Base-by-base conservation (phyloP, 2,888 invertebrate genomes). In the Catocala nupta region DNA sequence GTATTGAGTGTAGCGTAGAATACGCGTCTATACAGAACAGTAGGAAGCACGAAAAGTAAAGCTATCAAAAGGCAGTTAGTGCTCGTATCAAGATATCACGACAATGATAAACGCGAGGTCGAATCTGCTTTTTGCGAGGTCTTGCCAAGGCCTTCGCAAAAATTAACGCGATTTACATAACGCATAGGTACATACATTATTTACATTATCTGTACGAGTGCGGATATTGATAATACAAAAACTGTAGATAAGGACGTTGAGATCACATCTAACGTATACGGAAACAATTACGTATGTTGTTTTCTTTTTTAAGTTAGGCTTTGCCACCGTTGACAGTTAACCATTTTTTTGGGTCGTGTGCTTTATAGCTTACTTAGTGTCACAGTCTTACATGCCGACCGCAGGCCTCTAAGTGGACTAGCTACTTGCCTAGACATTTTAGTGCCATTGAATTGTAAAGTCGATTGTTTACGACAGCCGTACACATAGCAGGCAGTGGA, bases 141-240 rank as follows among this genome's bases (percentile, higher is more conserved):
- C 90, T 86, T 71, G 43, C 36, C 59, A 65, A 81, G 88, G 83
- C 92, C 93, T 93, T 91, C 88, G 85, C 81, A 83, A 90, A 89
- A 91, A 92, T 93, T 93, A 89, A 88, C 92, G 83, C 85, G 83
- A 89, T 90, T 90, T 90, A 90, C 90, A 92, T 90, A 89, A 87
- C 81, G 81, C 82, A 82, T 83, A 81, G 69, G 77, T 77, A 78
- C 59, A 63, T 77, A 77, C 68, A 61, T 63, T 85, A 86, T 85
- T 85, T 85, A 81, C 81, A 82, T 81, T 86, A 83, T 87, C 81
- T 82, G 70, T 64, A 70, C 63, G 70, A 70, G 78, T 77, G 69
- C 80, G 83, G 81, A 85, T 85, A 87, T 85, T 82, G 83, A 85
- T 87, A 83, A 82, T 68, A 71, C 73, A 72, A 71, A 64, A 39